These are phyloP conservation scores for Drosophila merina DNA, from an alignment of 2,888 invertebrate species.

Conservation along the genomic window DNA sequence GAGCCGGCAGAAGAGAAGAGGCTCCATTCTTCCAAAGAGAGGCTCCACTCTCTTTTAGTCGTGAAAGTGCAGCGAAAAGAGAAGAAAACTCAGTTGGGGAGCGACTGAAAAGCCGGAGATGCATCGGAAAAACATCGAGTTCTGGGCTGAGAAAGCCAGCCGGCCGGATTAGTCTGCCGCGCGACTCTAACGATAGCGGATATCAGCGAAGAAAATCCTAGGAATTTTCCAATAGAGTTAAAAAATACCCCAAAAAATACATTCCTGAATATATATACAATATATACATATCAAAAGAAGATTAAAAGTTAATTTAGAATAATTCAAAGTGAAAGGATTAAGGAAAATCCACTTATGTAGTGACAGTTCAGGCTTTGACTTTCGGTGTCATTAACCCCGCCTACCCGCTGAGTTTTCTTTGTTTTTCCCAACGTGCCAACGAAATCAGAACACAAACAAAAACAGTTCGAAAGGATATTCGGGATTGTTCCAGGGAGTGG, in stretches of 20 bases:
- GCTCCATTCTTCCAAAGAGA: slow-evolving; percentile 12
- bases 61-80: slow-evolving; percentile 39
- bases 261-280: slow-evolving; percentile 27
- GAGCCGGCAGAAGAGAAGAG: slow-evolving; percentile 6
- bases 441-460: slow-evolving; percentile 27
- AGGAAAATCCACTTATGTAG: slow-evolving; percentile 2
- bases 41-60: slow-evolving; percentile 4
- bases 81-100: slow-evolving; percentile 5
- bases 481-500: slow-evolving; percentile 4
- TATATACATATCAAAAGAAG: slow-evolving; percentile 22
- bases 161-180: slow-evolving; percentile 66
- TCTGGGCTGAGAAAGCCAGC: slow-evolving; percentile 35
- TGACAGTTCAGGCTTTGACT: slow-evolving; percentile 10
- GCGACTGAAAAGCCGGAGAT: slow-evolving; percentile 39
- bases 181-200: slow-evolving; percentile 67
- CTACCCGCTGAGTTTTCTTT: slow-evolving; percentile 24
- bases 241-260: slow-evolving; percentile 18
- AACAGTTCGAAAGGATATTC: slow-evolving; percentile 6
- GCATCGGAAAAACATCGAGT: slow-evolving; percentile 41
- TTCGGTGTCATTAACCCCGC: slow-evolving; percentile 45
- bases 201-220: slow-evolving; percentile 14
- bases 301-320: slow-evolving; percentile 1
- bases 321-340: slow-evolving; percentile 11
- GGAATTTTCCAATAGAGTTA: slow-evolving; percentile 8
- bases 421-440: slow-evolving; percentile 8